These are phyloP conservation scores for Sebastes cheni DNA, from an alignment of 2,797 vertebrate genomes.

Conservation along the genomic window DNA sequence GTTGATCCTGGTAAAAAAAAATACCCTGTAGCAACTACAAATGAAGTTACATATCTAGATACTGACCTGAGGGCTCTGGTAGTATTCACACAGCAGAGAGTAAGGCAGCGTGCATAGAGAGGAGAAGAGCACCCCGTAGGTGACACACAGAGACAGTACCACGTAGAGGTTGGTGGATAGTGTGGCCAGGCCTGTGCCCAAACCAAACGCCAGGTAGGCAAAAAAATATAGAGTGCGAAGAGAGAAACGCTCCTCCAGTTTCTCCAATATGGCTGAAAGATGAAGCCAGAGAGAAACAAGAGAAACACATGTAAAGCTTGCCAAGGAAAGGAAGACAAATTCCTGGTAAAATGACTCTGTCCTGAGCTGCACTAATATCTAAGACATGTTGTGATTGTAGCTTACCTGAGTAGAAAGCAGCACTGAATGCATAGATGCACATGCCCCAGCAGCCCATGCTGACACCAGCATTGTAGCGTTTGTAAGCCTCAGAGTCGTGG, in stretches of 20 bases:
- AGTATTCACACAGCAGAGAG: conserved; percentile 98
- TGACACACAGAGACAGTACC: conserved; percentile 93
- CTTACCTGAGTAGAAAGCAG: conserved; percentile 96
- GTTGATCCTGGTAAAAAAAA: neutral
- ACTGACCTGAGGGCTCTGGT: conserved; percentile 95
- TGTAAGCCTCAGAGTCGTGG: conserved; percentile 89
- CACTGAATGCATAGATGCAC: conserved; percentile 99
- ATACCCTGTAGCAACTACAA: neutral
- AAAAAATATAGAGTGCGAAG: conserved; percentile 95
- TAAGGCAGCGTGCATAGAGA: conserved; percentile 98
- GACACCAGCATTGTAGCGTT: conserved; percentile 93
- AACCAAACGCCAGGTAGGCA: conserved; percentile 94
- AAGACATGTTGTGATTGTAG: neutral
- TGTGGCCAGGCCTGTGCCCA: conserved; percentile 95
- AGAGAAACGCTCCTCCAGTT: conserved; percentile 94
- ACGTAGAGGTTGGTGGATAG: conserved; percentile 94
- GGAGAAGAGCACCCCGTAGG: conserved; percentile 95
- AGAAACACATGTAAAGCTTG: neutral
- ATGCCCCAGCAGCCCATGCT: conserved; percentile 99
- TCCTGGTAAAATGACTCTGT: neutral
- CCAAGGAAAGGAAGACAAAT: neutral
- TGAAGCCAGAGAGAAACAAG: conserved; percentile 16
- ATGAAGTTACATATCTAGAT: neutral
- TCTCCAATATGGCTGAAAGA: conserved; percentile 91
- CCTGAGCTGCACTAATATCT: neutral